Conservation (phyloP, 2,113 vertebrate species). For the Jacana jacana region DNA sequence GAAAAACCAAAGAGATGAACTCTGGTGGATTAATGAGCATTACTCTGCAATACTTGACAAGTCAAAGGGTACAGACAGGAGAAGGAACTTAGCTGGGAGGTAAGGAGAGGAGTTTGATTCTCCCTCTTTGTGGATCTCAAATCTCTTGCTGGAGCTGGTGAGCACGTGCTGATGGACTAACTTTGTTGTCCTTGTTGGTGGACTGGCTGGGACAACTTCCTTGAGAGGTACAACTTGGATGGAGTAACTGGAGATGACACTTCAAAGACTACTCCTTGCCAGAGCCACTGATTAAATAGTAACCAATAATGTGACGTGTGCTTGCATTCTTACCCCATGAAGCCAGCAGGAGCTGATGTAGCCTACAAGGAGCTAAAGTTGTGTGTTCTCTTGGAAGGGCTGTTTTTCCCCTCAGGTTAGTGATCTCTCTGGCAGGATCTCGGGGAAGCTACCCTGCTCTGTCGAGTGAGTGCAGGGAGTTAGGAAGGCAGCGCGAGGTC, state of each 20-base stretch:
- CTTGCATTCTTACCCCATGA: background rate
- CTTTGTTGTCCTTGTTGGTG: background rate
- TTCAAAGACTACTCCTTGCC: background rate
- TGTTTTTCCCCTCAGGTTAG: background rate
- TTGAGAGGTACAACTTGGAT: background rate
- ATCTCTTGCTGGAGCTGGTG: background rate
- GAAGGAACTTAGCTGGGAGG: background rate
- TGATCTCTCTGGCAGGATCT: background rate
- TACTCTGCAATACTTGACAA: background rate
- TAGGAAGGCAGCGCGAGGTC: background rate
- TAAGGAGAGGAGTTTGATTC: background rate
- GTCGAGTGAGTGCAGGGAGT: background rate
- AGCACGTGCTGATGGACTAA: background rate
- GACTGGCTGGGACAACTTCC: background rate
- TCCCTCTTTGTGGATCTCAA: background rate
- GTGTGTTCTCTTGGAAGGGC: background rate
- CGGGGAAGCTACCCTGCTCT: rapidly evolving
- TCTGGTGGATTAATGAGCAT: background rate
- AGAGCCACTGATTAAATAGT: background rate
- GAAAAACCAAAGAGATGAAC: background rate
- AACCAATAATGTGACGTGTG: background rate
- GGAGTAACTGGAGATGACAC: background rate
- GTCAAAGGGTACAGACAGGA: background rate
- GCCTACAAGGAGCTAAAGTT: background rate
- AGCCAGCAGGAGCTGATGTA: background rate